Evolutionary conservation across 2,888 invertebrate species (phyloP).

Genomic region (Acrobasis suavella): DNA sequence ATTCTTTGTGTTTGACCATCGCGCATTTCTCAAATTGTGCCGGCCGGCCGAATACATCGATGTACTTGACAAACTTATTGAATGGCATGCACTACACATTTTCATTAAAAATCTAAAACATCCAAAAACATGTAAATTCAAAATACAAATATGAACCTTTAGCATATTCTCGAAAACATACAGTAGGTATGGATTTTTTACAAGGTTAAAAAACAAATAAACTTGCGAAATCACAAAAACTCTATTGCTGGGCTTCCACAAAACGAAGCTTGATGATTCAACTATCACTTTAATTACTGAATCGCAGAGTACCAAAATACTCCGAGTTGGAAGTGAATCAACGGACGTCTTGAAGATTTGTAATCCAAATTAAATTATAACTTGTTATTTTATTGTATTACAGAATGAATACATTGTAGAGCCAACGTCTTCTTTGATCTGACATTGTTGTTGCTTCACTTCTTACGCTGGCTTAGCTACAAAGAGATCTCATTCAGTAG

Average conservation of each 20-base stretch:
- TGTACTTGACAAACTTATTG: no score
- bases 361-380: not conserved
- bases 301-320: not conserved
- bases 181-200: no score
- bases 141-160: no score
- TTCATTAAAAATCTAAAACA: no score
- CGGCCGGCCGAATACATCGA: no score
- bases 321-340: not conserved
- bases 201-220: not conserved
- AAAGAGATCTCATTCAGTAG: no score
- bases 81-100: no score
- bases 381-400: not conserved
- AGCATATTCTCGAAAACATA: no score
- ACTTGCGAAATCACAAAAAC: not conserved
- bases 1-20: no score
- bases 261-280: not conserved
- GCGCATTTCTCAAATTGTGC: no score
- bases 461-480: no score
- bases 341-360: not conserved
- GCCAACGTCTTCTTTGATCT: not conserved
- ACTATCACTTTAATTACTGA: not conserved
- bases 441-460: not conserved
- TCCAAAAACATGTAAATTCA: no score
- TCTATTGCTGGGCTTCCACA: not conserved
- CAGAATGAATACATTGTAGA: not conserved